A percentile compares a stretch with the other conserved stretches of the same genome.
Conservation (phyloP, 2,888 invertebrate genomes). For the Pyrgus malvae region DNA sequence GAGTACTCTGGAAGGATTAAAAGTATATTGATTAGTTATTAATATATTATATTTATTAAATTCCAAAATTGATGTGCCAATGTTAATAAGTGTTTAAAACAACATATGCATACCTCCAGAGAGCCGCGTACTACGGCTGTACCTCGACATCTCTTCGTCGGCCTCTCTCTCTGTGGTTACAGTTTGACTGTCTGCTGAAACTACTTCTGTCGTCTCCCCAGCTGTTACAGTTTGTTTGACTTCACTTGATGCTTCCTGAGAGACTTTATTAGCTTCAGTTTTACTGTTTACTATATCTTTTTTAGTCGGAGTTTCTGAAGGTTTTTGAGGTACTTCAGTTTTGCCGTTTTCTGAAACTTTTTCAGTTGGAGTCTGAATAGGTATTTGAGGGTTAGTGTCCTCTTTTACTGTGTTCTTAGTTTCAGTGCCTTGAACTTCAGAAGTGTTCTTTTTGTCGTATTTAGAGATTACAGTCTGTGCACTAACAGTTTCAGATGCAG, state of each 20-base stretch:
- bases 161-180: slow-evolving; percentile 60
- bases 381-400: slow-evolving; percentile 4
- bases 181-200: slow-evolving; percentile 59
- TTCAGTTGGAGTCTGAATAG: not conserved
- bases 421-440: slow-evolving; percentile 7
- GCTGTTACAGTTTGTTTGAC: slow-evolving; percentile 39
- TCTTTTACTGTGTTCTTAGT: not conserved
- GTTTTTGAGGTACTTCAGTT: slow-evolving; percentile 15
- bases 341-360: slow-evolving; percentile 8
- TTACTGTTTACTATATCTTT: slow-evolving; percentile 8
- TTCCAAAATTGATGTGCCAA: not conserved
- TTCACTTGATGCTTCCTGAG: slow-evolving; percentile 11
- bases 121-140: slow-evolving; percentile 83
- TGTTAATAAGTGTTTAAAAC: not conserved
- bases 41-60: not conserved
- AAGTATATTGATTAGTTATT: not conserved
- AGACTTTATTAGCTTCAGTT: slow-evolving; percentile 5
- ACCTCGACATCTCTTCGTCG: slow-evolving; percentile 81
- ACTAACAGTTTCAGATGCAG: slow-evolving; percentile 5
- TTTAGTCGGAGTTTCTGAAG: not conserved
- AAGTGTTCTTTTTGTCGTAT: not conserved
- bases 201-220: slow-evolving; percentile 26
- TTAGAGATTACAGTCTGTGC: slow-evolving; percentile 4
- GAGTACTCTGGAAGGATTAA: slow-evolving; percentile 53
- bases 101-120: slow-evolving; percentile 78